phyloP scores from a whole-genome alignment of 30 jellyfish, hydroid and myxozoan species.

The Cassiopea xamachana region DNA sequence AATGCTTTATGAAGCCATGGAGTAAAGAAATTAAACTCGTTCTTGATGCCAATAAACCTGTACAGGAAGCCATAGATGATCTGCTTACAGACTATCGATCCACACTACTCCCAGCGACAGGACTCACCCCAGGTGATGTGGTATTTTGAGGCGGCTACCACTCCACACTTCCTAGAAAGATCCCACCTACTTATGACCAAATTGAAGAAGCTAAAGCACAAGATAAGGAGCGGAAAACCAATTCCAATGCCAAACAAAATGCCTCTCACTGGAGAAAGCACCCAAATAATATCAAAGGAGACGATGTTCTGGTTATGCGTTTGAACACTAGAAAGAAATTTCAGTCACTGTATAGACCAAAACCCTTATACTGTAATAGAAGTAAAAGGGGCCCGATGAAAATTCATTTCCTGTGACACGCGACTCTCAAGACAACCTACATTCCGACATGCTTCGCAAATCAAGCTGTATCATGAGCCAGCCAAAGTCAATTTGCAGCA shows the following conservation, averaged over 20 bases:
- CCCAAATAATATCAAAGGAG: slow-evolving; percentile 4
- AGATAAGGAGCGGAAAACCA: background rate
- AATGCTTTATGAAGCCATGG: too few relatives aligned
- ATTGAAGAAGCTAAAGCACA: background rate
- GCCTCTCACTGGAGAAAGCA: background rate
- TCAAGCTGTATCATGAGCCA: background rate
- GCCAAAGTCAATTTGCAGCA: background rate
- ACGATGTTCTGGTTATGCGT: slow-evolving; percentile 12
- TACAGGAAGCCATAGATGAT: too few relatives aligned
- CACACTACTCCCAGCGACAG: background rate
- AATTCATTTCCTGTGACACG: background rate
- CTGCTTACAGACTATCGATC: too few relatives aligned
- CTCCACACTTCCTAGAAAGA: slow-evolving; percentile 1
- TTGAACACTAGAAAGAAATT: background rate
- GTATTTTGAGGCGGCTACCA: slow-evolving; percentile 46
- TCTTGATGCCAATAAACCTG: too few relatives aligned
- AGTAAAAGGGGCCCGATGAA: slow-evolving; percentile 6
- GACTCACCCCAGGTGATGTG: slow-evolving; percentile 53
- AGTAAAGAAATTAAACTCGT: too few relatives aligned
- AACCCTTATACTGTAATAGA: background rate
- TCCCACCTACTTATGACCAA: background rate
- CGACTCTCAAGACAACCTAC: slow-evolving; percentile 12
- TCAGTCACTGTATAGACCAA: background rate
- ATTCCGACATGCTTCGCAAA: background rate
- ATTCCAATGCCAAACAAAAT: background rate